A percentile compares a stretch with the other conserved stretches of the same genome.
Conservation (phyloP, 2,797 vertebrate genomes). For the Argya squamiceps region DNA sequence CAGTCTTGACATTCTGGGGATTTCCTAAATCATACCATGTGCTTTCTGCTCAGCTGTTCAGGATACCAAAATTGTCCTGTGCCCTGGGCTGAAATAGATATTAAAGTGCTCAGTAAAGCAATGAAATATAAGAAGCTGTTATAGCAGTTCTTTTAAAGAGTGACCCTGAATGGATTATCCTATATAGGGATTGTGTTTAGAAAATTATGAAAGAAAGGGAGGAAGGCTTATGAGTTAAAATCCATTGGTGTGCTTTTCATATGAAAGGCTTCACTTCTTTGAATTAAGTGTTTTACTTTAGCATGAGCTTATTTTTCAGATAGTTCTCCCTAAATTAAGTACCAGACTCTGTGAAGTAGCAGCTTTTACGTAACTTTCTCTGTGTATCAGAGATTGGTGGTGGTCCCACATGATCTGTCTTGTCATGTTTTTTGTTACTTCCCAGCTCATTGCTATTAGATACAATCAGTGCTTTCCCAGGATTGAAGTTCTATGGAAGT, state of each 20-base stretch:
- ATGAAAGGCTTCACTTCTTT: not conserved
- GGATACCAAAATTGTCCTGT: not conserved
- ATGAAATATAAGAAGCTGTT: not conserved
- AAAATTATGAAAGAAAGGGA: not conserved
- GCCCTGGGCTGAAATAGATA: not conserved
- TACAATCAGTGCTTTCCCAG: not conserved
- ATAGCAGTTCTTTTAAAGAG: not conserved
- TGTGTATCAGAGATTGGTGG: not conserved
- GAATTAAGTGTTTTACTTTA: not conserved
- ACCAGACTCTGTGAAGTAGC: not conserved
- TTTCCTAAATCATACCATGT: not conserved
- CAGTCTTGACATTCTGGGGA: not conserved
- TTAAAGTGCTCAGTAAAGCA: not conserved
- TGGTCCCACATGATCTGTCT: not conserved
- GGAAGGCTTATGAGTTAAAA: not conserved
- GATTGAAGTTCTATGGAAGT: not conserved
- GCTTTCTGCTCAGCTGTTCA: not conserved
- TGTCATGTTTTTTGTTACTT: not conserved
- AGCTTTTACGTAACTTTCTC: rapidly evolving
- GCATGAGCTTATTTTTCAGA: not conserved
- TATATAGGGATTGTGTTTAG: not conserved
- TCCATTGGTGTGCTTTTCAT: not conserved
- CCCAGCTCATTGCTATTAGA: not conserved
- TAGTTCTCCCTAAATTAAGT: not conserved
- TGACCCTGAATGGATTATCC: not conserved